Conservation (phyloP, 2,113 vertebrate genomes). For the Sapajus apella region DNA sequence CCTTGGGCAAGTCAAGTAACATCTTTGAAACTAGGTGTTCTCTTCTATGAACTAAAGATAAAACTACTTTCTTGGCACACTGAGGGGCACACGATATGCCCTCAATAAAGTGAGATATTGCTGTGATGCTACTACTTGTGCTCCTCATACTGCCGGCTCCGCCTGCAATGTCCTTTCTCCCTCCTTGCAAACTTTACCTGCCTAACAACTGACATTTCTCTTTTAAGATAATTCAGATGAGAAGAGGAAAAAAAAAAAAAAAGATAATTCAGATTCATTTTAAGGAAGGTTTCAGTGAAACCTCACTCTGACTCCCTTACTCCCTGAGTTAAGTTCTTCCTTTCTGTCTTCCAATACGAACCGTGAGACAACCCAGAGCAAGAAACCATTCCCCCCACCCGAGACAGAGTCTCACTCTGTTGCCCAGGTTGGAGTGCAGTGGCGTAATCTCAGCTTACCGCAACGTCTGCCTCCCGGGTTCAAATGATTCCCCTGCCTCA, state of each 20-base stretch:
- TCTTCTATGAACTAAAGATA: neutral
- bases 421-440: too few relatives aligned
- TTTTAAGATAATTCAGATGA: neutral
- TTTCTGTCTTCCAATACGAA: neutral
- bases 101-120: neutral
- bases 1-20: neutral
- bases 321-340: neutral
- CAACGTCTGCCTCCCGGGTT: too few relatives aligned
- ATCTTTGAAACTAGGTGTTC: neutral
- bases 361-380: neutral
- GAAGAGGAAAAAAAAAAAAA: too few relatives aligned
- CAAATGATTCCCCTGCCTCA: too few relatives aligned
- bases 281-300: neutral
- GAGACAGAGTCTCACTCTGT: too few relatives aligned
- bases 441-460: too few relatives aligned
- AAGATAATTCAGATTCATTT: neutral
- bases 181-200: neutral
- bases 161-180: neutral
- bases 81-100: too few relatives aligned
- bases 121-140: rapidly evolving
- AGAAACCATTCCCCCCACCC: neutral
- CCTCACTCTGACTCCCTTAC: neutral
- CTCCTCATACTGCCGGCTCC: neutral
- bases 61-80: neutral
- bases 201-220: neutral